phyloP scores from a whole-genome alignment of 2,797 vertebrate species.

The Xyrichtys novacula region DNA sequence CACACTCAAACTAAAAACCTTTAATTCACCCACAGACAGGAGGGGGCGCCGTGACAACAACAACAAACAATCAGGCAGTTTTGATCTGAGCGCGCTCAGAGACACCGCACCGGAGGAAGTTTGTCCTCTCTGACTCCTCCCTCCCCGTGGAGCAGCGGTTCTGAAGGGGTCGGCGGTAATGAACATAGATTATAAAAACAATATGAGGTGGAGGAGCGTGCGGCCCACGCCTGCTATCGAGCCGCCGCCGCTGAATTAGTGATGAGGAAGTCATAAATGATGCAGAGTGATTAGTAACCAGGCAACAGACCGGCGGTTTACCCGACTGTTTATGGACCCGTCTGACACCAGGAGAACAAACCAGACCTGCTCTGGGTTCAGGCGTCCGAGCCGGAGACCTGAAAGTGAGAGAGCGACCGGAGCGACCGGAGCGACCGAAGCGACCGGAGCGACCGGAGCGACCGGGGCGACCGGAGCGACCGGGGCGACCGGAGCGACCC shows the following conservation, averaged over 20 bases:
- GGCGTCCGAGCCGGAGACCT: no score
- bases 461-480: not conserved
- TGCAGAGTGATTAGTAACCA: slow-evolving; percentile 72
- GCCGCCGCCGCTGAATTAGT: slow-evolving; percentile 62
- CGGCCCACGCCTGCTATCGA: slow-evolving; percentile 49
- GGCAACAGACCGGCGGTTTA: slow-evolving; percentile 57
- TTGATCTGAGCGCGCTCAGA: no score
- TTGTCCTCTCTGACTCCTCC: not conserved
- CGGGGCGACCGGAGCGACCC: no score
- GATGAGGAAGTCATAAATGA: slow-evolving; percentile 65
- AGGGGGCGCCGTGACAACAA: no score
- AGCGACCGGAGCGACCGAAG: no score
- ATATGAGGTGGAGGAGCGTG: slow-evolving; percentile 38
- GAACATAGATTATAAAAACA: slow-evolving; percentile 68
- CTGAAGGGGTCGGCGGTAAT: slow-evolving; percentile 29
- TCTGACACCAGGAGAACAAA: no score
- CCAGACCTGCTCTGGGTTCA: no score
- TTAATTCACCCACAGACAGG: not conserved
- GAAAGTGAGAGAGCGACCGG: no score
- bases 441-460: no score
- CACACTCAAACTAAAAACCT: not conserved
- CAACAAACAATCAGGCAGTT: no score
- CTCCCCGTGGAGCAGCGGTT: slow-evolving; percentile 12
- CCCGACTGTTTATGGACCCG: slow-evolving; percentile 41
- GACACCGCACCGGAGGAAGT: no score